Conservation (phyloP, 1,140 invertebrate species). For the Ctenoplectra terminalis region DNA sequence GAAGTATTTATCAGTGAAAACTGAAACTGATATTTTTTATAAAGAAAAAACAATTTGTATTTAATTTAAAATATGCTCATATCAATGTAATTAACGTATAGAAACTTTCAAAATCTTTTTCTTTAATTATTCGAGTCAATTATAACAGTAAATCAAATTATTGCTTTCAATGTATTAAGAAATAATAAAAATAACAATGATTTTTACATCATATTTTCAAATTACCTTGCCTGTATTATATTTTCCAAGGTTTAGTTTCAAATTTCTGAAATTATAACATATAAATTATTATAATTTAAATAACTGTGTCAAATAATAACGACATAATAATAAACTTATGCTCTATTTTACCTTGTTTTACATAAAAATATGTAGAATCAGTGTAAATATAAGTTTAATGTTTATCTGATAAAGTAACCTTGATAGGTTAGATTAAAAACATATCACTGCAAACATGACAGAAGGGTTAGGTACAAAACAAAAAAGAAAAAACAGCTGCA, state of each 20-base stretch:
- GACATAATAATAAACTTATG: not conserved
- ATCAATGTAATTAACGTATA: not conserved
- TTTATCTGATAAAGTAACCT: not conserved
- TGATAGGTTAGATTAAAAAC: constrained; percentile 4
- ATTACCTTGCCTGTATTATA: constrained; percentile 13
- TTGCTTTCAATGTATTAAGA: not conserved
- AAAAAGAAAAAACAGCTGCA: not conserved
- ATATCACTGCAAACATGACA: constrained; percentile 9
- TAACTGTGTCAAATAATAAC: not conserved
- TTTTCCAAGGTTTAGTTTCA: not conserved
- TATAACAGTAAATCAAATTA: not conserved
- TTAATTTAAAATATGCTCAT: not conserved
- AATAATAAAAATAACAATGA: not conserved
- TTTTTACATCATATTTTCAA: not conserved
- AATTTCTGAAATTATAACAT: not conserved
- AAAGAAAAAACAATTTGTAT: not conserved
- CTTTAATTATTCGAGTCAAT: not conserved
- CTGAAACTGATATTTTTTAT: not conserved
- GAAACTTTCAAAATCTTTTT: not conserved
- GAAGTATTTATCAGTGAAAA: constrained; percentile 3
- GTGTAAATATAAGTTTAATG: not conserved
- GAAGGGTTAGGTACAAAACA: not conserved
- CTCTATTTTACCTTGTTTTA: not conserved
- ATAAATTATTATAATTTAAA: not conserved
- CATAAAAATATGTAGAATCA: not conserved